phyloP scores from a whole-genome alignment of 2,888 invertebrate genomes.

The Sicus ferrugineus region DNA sequence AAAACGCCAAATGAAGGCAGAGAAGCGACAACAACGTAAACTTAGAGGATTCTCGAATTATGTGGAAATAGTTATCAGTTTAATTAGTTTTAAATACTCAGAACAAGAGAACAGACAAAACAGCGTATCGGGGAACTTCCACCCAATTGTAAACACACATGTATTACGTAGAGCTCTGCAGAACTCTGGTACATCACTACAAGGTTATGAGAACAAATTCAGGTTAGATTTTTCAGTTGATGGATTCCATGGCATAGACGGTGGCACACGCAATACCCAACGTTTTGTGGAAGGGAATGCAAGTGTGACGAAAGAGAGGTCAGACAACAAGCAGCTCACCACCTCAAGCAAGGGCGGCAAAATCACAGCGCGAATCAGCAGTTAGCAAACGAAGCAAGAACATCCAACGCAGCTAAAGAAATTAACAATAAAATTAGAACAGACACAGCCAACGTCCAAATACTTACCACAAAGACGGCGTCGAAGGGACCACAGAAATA shows the following conservation, averaged over 20 bases:
- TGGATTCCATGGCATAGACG: neutral
- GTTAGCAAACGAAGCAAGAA: neutral
- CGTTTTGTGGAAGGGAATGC: neutral
- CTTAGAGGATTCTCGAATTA: no score
- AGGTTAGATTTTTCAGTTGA: slow-evolving; percentile 18
- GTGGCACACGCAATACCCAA: no score
- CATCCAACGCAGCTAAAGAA: neutral
- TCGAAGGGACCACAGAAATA: slow-evolving; percentile 9
- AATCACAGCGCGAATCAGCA: neutral
- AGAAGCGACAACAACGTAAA: no score
- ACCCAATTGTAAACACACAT: neutral
- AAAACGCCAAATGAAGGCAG: no score
- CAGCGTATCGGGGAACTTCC: neutral
- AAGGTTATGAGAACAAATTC: slow-evolving; percentile 27
- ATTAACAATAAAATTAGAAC: slow-evolving; percentile 10
- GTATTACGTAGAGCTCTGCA: neutral
- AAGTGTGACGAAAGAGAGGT: neutral
- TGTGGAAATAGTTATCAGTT: slow-evolving; percentile 1
- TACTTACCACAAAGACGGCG: slow-evolving; percentile 1
- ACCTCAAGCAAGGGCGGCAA: neutral
- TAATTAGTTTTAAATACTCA: neutral
- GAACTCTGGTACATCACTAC: neutral
- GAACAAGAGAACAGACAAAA: neutral
- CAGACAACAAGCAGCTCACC: neutral
- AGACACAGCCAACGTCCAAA: slow-evolving; percentile 7